phyloP scores from a whole-genome alignment of 1,140 invertebrate species.

The Macrosteles quadrilineatus region DNA sequence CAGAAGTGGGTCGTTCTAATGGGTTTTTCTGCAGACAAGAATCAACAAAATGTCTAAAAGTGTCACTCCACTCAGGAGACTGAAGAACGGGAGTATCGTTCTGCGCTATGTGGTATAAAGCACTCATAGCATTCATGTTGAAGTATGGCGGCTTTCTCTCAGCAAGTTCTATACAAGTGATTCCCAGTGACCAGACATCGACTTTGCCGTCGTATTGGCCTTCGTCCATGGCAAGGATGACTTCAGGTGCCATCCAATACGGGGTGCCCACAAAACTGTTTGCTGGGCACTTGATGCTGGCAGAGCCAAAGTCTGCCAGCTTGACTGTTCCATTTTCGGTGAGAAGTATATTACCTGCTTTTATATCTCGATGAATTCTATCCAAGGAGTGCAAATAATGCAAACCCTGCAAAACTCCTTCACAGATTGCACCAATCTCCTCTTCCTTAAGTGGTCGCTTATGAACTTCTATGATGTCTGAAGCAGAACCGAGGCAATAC shows the following conservation, averaged over 20 bases:
- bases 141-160: constrained; percentile 99
- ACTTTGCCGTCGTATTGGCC: constrained; percentile 99
- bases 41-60: constrained; percentile 94
- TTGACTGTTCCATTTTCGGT: constrained; percentile 98
- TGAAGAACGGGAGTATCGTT: constrained; percentile 93
- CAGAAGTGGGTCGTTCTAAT: constrained; percentile 82
- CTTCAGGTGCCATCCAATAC: constrained; percentile 99
- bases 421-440: constrained; percentile 98
- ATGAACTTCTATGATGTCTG: constrained; percentile 99
- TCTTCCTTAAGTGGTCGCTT: constrained; percentile 95
- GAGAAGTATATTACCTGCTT: constrained; percentile 98
- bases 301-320: constrained; percentile 97
- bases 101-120: constrained; percentile 99
- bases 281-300: constrained; percentile 95
- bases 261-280: constrained; percentile 99
- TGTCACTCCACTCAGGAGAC: constrained; percentile 85
- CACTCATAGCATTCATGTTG: constrained; percentile 99
- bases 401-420: constrained; percentile 89
- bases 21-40: constrained; percentile 95
- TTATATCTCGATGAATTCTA: constrained; percentile 94
- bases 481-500: constrained; percentile 99
- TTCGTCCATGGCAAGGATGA: constrained; percentile 99
- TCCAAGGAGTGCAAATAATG: constrained; percentile 92
- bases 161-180: constrained; percentile 99
- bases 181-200: constrained; percentile 88